Percentiles rank a stretch among this genome's conserved stretches.
These are phyloP conservation scores for Planococcus citri DNA, from an alignment of 1,140 invertebrate genomes.

Conservation along the genomic window DNA sequence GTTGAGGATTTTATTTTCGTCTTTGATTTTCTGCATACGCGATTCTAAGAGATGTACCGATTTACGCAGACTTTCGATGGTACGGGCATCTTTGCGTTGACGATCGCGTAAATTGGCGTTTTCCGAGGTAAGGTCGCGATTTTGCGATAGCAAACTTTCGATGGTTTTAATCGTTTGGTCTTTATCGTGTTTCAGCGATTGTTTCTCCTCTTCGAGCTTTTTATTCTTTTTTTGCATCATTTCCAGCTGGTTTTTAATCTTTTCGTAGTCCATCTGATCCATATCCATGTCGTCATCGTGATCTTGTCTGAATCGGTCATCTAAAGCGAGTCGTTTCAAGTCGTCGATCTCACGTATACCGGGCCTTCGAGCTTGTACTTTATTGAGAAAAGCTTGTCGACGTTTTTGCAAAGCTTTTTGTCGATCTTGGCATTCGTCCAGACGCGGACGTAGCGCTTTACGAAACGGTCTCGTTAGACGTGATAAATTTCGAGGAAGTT, in stretches of 20 bases:
- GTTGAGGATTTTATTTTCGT: background rate
- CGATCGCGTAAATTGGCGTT: background rate
- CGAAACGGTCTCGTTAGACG: background rate
- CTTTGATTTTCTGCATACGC: constrained; percentile 8
- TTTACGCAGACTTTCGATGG: background rate
- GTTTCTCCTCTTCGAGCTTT: background rate
- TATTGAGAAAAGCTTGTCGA: no score
- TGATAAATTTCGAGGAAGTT: background rate
- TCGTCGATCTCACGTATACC: background rate
- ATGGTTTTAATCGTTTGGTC: background rate
- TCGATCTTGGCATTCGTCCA: no score
- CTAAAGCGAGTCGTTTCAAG: background rate
- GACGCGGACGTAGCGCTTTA: background rate
- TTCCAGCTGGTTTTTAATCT: background rate
- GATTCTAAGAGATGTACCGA: background rate
- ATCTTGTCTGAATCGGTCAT: background rate
- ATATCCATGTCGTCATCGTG: background rate
- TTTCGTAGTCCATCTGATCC: background rate
- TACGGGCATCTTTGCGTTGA: background rate
- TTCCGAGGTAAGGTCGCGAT: background rate
- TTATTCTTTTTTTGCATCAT: background rate
- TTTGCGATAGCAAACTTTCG: constrained; percentile 10
- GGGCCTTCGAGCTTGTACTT: no score
- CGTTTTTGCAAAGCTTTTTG: no score
- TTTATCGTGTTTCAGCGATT: background rate